phyloP scores from a whole-genome alignment of 2,113 vertebrate species.

The Anarrhichthys ocellatus region DNA sequence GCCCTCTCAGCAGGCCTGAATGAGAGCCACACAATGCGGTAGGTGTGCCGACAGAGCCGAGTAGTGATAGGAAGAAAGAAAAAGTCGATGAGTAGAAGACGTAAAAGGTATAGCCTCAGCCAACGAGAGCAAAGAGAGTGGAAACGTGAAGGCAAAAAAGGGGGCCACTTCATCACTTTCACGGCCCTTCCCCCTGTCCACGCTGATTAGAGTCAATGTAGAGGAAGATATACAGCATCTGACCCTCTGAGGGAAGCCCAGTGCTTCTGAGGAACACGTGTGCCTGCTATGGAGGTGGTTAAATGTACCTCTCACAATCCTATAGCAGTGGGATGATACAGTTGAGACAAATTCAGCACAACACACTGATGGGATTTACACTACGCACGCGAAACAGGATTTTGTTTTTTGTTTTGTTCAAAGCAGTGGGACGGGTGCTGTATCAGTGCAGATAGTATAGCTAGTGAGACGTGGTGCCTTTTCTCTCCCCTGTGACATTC shows the following conservation, averaged over 20 bases:
- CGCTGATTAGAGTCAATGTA: conserved; percentile 49
- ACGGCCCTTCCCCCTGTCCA: conserved; percentile 46
- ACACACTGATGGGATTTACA: background rate
- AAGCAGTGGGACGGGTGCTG: conserved; percentile 10
- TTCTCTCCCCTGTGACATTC: conserved; percentile 26
- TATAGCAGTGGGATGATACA: background rate
- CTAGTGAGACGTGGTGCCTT: conserved; percentile 14
- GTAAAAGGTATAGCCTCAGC: conserved; percentile 1
- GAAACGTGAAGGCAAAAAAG: conserved; percentile 34
- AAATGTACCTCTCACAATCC: conserved; percentile 26
- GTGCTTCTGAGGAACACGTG: conserved; percentile 27
- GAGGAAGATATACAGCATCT: conserved; percentile 60
- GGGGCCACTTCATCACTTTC: conserved; percentile 67
- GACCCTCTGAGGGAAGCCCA: conserved; percentile 50
- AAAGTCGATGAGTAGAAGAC: conserved; percentile 6
- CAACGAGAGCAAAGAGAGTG: conserved; percentile 17
- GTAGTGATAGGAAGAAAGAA: background rate
- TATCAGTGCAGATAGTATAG: conserved; percentile 4
- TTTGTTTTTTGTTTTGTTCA: background rate
- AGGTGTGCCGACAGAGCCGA: conserved; percentile 4
- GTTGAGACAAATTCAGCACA: conserved; percentile 17
- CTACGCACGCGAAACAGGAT: background rate
- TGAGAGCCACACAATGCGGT: conserved; percentile 27
- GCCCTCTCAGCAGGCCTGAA: conserved; percentile 26
- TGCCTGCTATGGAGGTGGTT: conserved; percentile 34